Evolutionary conservation across 2,888 invertebrate species (phyloP).

Genomic region (Augiades crinisus): DNA sequence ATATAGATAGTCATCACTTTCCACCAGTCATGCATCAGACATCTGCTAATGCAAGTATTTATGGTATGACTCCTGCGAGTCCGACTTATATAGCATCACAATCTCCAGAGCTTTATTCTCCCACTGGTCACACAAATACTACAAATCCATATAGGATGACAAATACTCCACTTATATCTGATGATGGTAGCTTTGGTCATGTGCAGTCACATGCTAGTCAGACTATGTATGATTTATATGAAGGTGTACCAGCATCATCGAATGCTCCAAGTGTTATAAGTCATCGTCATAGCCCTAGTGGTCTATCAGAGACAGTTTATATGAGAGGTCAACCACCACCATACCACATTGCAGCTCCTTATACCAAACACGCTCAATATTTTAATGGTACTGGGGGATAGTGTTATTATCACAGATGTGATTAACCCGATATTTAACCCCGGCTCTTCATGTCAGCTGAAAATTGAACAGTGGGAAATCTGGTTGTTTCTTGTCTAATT

Average conservation of each 20-base stretch:
- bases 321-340: conserved; percentile 85
- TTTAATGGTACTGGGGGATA: conserved; percentile 81
- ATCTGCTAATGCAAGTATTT: conserved; percentile 62
- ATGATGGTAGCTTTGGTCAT: conserved; percentile 74
- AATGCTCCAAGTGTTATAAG: conserved; percentile 64
- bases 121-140: conserved; percentile 73
- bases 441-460: too few species aligned
- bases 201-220: conserved; percentile 69
- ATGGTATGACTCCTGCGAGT: conserved; percentile 59
- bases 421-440: conserved; percentile 19
- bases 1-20: conserved; percentile 57
- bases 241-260: conserved; percentile 64
- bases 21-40: conserved; percentile 52
- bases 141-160: conserved; percentile 77
- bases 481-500: too few species aligned
- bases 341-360: conserved; percentile 91
- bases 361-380: conserved; percentile 89
- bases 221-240: conserved; percentile 75
- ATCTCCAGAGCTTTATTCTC: conserved; percentile 73
- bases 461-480: too few species aligned
- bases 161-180: conserved; percentile 71
- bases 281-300: conserved; percentile 67
- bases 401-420: conserved; percentile 41
- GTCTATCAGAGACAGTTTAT: conserved; percentile 60
- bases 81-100: conserved; percentile 72